Conservation (phyloP, 1,140 invertebrate genomes). For the Pogonomyrmex barbatus region DNA sequence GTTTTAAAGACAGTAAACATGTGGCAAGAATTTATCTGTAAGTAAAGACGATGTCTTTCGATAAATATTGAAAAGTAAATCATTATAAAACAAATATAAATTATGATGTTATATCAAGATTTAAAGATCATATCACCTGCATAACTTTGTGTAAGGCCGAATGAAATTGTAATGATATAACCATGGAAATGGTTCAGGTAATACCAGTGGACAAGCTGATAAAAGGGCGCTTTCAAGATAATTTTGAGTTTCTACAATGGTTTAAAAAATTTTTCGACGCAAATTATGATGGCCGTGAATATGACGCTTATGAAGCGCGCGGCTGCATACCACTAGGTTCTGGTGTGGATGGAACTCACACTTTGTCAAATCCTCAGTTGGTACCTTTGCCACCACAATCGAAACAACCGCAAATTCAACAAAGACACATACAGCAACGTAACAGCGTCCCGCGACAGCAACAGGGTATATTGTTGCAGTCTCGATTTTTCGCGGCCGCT, state of each 20-base stretch:
- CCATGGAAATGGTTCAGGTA: conserved; percentile 89
- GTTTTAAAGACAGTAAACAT: background rate
- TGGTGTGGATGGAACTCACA: conserved; percentile 85
- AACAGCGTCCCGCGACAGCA: conserved; percentile 81
- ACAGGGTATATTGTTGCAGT: conserved; percentile 81
- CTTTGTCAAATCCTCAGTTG: conserved; percentile 84
- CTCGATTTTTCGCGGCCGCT: conserved; percentile 59
- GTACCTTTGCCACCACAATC: conserved; percentile 84
- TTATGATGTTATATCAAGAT: conserved; percentile 30
- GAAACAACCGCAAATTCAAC: conserved; percentile 84
- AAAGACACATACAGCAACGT: conserved; percentile 83
- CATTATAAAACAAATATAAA: background rate
- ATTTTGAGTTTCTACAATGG: conserved; percentile 99
- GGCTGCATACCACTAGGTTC: conserved; percentile 91
- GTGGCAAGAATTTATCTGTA: background rate
- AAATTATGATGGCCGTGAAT: conserved; percentile 98
- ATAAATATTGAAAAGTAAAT: conserved; percentile 17
- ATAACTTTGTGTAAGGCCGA: conserved; percentile 21
- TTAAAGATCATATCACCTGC: conserved; percentile 49
- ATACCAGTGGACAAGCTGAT: conserved; percentile 99
- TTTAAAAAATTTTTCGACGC: conserved; percentile 99
- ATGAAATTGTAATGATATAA: conserved; percentile 46
- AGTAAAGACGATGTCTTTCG: conserved; percentile 12
- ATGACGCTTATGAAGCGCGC: conserved; percentile 95
- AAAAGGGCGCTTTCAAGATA: conserved; percentile 99